These are phyloP conservation scores for Tragelaphus buxtoni DNA, from an alignment of 2,113 vertebrate species.

Conservation along the genomic window DNA sequence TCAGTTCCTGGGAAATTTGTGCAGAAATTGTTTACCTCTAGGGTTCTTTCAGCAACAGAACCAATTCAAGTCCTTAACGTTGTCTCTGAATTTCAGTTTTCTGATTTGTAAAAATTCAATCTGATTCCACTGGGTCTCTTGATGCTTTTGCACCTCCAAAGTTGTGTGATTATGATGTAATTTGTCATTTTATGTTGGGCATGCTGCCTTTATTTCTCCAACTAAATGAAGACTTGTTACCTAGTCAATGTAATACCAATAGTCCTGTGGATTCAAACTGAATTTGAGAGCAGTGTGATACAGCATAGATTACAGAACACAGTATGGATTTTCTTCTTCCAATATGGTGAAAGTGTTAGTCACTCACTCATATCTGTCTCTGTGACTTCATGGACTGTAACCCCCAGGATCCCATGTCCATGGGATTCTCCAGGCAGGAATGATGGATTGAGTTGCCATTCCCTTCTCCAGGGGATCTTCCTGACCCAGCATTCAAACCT, in stretches of 20 bases:
- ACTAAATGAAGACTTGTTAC: neutral
- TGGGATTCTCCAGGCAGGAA: neutral
- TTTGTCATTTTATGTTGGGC: conserved; percentile 45
- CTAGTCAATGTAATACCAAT: neutral
- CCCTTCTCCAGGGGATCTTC: neutral
- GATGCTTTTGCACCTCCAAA: neutral
- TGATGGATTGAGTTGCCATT: neutral
- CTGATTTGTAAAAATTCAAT: neutral
- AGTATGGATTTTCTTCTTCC: neutral
- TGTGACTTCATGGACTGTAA: neutral
- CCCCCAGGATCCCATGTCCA: neutral
- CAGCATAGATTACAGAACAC: too few species aligned
- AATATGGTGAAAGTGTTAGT: neutral
- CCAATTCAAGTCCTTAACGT: neutral
- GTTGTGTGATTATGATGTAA: neutral
- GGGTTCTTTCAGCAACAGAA: neutral
- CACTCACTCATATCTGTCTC: neutral
- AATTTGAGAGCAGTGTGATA: neutral
- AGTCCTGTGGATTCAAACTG: neutral
- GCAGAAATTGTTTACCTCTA: neutral
- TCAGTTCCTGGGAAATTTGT: neutral
- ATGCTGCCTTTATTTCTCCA: neutral
- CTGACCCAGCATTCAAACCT: neutral
- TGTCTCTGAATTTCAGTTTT: neutral
- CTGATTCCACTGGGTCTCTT: neutral